Evolutionary conservation across 2,888 invertebrate genomes (phyloP).

Genomic region (Amblyjoppa proteus): DNA sequence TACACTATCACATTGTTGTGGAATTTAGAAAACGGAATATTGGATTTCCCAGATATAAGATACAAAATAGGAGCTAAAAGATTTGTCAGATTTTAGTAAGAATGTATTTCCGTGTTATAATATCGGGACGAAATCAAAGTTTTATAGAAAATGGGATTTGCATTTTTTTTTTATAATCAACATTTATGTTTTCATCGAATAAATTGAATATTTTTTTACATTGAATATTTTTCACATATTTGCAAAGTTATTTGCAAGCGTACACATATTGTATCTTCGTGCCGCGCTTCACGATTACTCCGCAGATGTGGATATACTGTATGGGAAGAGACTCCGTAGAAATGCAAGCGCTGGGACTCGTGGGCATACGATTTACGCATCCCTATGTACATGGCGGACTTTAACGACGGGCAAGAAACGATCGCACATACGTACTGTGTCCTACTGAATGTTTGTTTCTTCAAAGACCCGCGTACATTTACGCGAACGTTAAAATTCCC

Average conservation of each 20-base stretch:
- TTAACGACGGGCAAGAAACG: conserved; percentile 67
- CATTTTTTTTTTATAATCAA: background rate
- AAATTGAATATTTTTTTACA: background rate
- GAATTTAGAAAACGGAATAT: too few relatives aligned
- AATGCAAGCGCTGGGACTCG: conserved; percentile 15
- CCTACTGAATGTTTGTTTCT: conserved; percentile 68
- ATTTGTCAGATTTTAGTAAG: background rate
- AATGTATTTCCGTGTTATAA: background rate
- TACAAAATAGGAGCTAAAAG: background rate
- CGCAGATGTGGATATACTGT: conserved; percentile 1
- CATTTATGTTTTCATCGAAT: background rate
- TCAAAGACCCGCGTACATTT: conserved; percentile 68
- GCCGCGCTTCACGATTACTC: background rate
- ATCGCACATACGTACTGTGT: conserved; percentile 60
- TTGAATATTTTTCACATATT: background rate
- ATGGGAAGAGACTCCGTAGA: conserved; percentile 7
- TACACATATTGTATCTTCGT: background rate
- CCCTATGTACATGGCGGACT: conserved; percentile 55
- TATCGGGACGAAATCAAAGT: background rate
- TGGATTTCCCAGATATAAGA: background rate
- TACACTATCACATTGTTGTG: background rate
- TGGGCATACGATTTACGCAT: conserved; percentile 5
- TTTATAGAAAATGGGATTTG: background rate
- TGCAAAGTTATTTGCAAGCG: background rate
- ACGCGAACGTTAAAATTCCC: conserved; percentile 62